Base-by-base conservation (phyloP, 2,888 invertebrate species). In the Margaritifera margaritifera region DNA sequence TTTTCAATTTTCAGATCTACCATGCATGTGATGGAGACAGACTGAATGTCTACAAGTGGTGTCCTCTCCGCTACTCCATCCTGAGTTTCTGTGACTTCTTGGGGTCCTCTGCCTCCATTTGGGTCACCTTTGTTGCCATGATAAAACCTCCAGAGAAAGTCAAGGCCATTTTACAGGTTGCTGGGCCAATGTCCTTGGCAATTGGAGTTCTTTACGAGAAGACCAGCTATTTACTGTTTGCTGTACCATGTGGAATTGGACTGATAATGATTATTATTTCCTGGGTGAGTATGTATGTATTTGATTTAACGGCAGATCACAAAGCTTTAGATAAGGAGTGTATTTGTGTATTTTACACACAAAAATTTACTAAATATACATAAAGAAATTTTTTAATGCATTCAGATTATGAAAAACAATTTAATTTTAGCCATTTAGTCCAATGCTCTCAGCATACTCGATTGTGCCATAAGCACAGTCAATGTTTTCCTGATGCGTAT, bases 81-180 rank as follows among this genome's bases (percentile, higher is more conserved):
- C 90, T 96, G 56, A 95, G 96, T 86, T 96, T 95, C 84, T 94
- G 94, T 54, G 96, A 96, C 87, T 96, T 96, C 87, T 95, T 94
- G 88, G 94, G 94, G 79, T 96, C 95, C 0, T 91, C 96, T 1
- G 91, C 96, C 82, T 94, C 95, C 0, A 95, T 96, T 82, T 96
- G 96, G 95, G 94, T 96, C 3, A 96, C 96, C 0, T 88, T 96
- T 20, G 92, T 96, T 11, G 95, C 95, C 0, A 95, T 96, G 93
- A 93, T 95, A 19, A 92, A 94, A 72, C 90, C 96, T 24, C 92
- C 92, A 0, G 86, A 87, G 2, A 80, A 84, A 19, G 68, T 90
- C 3, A 91, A 92, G 50, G 93, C 93, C 0, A 90, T 94, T 3
- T 90, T 93, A 20, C 94, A 95, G 86, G 92, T 96, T 82, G 91